These are phyloP conservation scores for Andrena trimmerana DNA, from an alignment of 2,888 invertebrate genomes.

Conservation along the genomic window DNA sequence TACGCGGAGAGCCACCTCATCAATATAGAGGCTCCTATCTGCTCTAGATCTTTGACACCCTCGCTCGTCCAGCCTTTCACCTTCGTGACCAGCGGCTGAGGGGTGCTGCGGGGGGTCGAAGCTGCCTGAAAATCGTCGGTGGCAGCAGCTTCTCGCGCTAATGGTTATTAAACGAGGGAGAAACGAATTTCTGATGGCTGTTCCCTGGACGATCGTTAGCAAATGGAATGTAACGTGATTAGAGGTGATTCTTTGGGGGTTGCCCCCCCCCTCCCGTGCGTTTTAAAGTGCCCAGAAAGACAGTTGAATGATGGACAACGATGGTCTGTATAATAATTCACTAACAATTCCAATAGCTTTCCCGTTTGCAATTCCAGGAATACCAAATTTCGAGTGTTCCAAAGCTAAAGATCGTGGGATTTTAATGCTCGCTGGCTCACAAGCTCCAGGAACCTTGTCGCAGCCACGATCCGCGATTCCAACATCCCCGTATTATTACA, in stretches of 20 bases:
- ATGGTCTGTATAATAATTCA: background rate
- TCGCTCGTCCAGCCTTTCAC: slow-evolving; percentile 57
- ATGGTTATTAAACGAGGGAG: slow-evolving; percentile 80
- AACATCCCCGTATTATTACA: background rate
- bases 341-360: background rate
- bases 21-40: slow-evolving; percentile 80
- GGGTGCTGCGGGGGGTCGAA: slow-evolving; percentile 1
- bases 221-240: slow-evolving; percentile 46
- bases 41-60: slow-evolving; percentile 84
- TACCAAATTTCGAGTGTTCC: background rate
- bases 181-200: slow-evolving; percentile 39
- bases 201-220: slow-evolving; percentile 43
- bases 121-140: slow-evolving; percentile 75
- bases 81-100: slow-evolving; percentile 40
- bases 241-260: background rate
- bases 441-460: background rate
- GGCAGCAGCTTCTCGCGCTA: slow-evolving; percentile 68
- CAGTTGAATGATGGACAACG: background rate
- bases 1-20: slow-evolving; percentile 81
- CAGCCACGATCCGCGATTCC: background rate
- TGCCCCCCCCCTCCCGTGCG: background rate
- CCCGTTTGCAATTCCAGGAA: background rate
- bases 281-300: background rate
- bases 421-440: background rate
- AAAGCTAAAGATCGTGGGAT: background rate